Percentiles rank a stretch among this genome's conserved stretches.
Evolutionary conservation across 2,113 vertebrate species (phyloP).

Genomic region (Neodontobutis hainanensis): DNA sequence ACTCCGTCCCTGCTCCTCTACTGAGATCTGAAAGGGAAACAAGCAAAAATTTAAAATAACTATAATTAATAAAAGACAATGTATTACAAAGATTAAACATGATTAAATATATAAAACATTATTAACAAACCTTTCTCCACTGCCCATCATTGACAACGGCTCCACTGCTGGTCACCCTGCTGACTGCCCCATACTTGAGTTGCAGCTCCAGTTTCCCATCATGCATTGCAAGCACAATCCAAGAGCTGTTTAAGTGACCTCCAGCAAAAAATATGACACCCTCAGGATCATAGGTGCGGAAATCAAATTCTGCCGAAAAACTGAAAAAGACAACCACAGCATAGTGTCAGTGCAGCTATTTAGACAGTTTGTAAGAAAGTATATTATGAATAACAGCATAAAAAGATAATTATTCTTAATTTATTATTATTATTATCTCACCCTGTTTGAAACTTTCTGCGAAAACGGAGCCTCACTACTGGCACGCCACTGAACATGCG

Average conservation of each 20-base stretch:
- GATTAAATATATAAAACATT: neutral
- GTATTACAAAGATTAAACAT: neutral
- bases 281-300: conserved; percentile 93
- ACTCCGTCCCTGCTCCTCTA: conserved; percentile 90
- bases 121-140: conserved; percentile 89
- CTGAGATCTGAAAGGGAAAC: conserved; percentile 83
- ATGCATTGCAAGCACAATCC: conserved; percentile 91
- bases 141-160: conserved; percentile 87
- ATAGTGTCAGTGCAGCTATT: neutral
- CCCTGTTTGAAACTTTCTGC: conserved; percentile 88
- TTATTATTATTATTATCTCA: conserved; percentile 65
- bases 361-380: neutral
- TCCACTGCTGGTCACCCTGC: conserved; percentile 90
- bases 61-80: neutral
- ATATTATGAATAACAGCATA: neutral
- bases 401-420: too few species aligned
- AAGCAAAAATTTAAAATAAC: neutral
- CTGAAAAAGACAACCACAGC: conserved; percentile 43
- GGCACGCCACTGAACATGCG: conserved; percentile 92
- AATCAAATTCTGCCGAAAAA: conserved; percentile 92
- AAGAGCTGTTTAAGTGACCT: conserved; percentile 88
- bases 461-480: conserved; percentile 90
- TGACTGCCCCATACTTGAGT: conserved; percentile 85
- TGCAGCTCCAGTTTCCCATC: conserved; percentile 92
- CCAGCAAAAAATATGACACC: conserved; percentile 97